phyloP scores from a whole-genome alignment of 1,140 invertebrate genomes.

The Hyles euphorbiae region DNA sequence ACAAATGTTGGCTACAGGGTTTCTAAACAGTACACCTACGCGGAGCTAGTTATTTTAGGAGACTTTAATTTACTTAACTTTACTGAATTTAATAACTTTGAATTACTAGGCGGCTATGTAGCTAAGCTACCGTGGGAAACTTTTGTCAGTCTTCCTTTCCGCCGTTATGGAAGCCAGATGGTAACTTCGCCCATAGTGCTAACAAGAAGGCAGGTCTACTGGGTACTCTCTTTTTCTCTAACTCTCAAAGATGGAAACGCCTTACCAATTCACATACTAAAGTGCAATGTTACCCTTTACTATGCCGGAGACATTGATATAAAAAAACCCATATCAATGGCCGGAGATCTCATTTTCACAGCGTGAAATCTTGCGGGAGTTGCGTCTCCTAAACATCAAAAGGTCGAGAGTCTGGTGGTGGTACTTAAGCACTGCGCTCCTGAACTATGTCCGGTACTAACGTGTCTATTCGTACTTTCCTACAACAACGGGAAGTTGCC shows the following conservation, averaged over 20 bases:
- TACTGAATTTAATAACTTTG: too few species aligned
- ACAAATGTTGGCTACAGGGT: too few species aligned
- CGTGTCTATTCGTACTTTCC: not conserved
- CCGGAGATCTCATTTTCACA: too few species aligned
- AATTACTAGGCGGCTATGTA: too few species aligned
- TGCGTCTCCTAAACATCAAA: too few species aligned
- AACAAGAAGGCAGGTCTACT: slow-evolving; percentile 1
- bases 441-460: not conserved
- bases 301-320: too few species aligned
- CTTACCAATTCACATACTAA: not conserved
- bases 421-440: not conserved
- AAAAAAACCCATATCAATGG: too few species aligned
- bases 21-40: too few species aligned
- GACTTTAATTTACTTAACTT: too few species aligned
- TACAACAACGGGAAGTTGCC: not conserved
- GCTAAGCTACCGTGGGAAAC: not conserved
- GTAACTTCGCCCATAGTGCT: not conserved
- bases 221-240: not conserved
- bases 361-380: too few species aligned
- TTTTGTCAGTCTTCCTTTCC: slow-evolving; percentile 7
- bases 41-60: too few species aligned
- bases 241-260: slow-evolving; percentile 1
- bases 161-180: not conserved
- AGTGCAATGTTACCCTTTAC: too few species aligned
- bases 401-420: not conserved